Conservation (phyloP, 2,113 vertebrate species). For the Ceyx margarethae region DNA sequence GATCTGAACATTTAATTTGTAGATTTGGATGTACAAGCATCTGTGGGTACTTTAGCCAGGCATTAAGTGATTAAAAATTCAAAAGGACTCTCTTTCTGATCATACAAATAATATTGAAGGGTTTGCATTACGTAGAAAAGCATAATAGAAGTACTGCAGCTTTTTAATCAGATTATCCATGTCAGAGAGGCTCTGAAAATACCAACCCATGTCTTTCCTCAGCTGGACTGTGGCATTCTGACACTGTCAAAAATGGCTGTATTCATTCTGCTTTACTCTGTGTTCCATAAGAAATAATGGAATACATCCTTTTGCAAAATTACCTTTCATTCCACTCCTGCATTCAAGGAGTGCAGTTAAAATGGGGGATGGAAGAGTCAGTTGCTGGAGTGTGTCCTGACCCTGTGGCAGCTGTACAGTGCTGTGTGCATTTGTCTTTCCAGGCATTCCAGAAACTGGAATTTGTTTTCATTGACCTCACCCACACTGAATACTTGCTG, state of each 20-base stretch:
- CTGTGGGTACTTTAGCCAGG: background rate
- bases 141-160: background rate
- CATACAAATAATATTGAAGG: background rate
- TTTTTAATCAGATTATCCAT: background rate
- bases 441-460: conserved; percentile 10
- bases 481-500: background rate
- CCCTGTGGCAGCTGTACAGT: background rate
- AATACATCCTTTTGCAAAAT: background rate
- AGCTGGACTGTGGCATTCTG: background rate
- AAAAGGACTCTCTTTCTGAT: background rate
- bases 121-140: background rate
- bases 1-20: background rate
- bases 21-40: background rate
- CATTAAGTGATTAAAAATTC: background rate
- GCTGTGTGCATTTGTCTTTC: background rate
- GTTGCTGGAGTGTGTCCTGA: background rate
- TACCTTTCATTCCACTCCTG: background rate
- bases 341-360: background rate
- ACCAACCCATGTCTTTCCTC: background rate
- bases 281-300: background rate
- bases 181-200: background rate
- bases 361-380: background rate
- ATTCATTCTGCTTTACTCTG: background rate
- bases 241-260: background rate
- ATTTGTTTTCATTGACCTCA: conserved; percentile 44